Conservation (phyloP, 2,888 invertebrate genomes). For the Auanema freiburgensis region DNA sequence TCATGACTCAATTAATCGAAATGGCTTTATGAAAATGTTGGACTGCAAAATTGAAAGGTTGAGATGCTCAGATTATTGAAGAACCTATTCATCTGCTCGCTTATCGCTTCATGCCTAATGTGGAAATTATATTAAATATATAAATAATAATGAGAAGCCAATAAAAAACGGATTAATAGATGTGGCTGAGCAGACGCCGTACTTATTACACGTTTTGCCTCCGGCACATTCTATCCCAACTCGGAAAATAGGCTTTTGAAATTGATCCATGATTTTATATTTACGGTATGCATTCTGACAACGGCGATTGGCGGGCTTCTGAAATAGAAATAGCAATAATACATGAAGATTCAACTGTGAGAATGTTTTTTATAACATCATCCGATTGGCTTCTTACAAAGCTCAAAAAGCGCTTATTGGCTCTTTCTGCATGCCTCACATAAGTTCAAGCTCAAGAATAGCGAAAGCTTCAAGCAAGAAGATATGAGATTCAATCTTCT, state of each 20-base stretch:
- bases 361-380: too few species aligned
- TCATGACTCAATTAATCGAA: too few species aligned
- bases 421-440: not conserved
- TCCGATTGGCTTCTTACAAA: not conserved
- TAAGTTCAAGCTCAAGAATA: not conserved
- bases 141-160: slow-evolving; percentile 10
- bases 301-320: slow-evolving; percentile 60
- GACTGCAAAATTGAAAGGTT: slow-evolving; percentile 6
- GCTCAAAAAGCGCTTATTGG: not conserved
- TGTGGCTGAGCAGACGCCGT: slow-evolving; percentile 57
- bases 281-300: slow-evolving; percentile 63
- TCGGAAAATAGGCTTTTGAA: slow-evolving; percentile 56
- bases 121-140: too few species aligned
- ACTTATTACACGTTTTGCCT: slow-evolving; percentile 61
- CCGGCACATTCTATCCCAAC: slow-evolving; percentile 63
- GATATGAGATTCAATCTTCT: too few species aligned
- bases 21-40: slow-evolving; percentile 1
- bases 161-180: slow-evolving; percentile 20
- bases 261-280: slow-evolving; percentile 54
- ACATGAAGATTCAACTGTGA: too few species aligned
- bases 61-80: slow-evolving; percentile 17
- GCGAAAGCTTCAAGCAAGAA: not conserved
- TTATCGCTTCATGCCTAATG: too few species aligned
- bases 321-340: slow-evolving; percentile 16
- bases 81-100: slow-evolving; percentile 10